Percentiles rank a stretch among this genome's conserved stretches.
phyloP scores from a whole-genome alignment of 2,888 invertebrate genomes.

The Drosophila rubida region DNA sequence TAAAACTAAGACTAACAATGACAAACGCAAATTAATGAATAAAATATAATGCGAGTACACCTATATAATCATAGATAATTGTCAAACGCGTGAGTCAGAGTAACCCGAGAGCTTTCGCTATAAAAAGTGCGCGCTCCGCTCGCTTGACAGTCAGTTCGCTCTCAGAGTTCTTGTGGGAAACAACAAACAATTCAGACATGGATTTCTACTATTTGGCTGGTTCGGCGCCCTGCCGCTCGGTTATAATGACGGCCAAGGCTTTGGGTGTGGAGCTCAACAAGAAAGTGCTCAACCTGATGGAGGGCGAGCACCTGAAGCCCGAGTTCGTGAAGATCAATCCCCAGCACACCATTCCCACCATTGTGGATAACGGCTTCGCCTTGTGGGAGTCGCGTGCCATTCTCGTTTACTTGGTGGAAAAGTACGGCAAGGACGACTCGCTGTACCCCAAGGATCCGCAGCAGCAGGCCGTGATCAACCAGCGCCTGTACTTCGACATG shows the following conservation, averaged over 20 bases:
- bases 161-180: slow-evolving; percentile 1
- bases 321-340: slow-evolving; percentile 91
- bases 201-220: slow-evolving; percentile 56
- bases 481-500: slow-evolving; percentile 92
- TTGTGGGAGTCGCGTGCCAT: slow-evolving; percentile 94
- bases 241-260: slow-evolving; percentile 88
- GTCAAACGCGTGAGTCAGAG: slow-evolving; percentile 5
- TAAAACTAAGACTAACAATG: slow-evolving; percentile 21
- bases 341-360: slow-evolving; percentile 92
- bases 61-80: slow-evolving; percentile 9
- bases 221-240: slow-evolving; percentile 88
- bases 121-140: neutral
- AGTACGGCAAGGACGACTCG: slow-evolving; percentile 91
- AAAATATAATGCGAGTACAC: neutral
- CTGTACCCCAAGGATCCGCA: slow-evolving; percentile 91
- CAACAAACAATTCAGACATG: slow-evolving; percentile 20
- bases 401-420: slow-evolving; percentile 90
- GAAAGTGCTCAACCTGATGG: slow-evolving; percentile 86
- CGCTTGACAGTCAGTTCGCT: neutral
- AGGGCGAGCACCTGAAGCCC: slow-evolving; percentile 88
- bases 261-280: slow-evolving; percentile 88
- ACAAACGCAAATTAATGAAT: slow-evolving; percentile 4
- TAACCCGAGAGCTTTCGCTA: neutral
- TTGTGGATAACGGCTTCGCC: slow-evolving; percentile 92
- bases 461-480: slow-evolving; percentile 90